Evolutionary conservation across 1,140 invertebrate species (phyloP).

Genomic region (Nasonia longicornis): DNA sequence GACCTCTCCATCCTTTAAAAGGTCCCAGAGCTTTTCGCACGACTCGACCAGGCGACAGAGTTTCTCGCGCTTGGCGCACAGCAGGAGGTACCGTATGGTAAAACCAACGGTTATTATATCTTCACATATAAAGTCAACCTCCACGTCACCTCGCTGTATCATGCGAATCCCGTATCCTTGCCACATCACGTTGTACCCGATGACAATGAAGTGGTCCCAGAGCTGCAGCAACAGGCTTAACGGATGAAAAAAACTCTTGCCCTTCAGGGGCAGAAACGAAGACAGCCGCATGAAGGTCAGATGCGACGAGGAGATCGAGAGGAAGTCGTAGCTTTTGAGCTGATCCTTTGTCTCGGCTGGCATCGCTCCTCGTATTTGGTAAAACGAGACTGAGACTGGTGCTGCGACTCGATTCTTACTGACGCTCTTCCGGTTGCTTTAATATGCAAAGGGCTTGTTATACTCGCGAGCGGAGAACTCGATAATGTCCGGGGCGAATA

Average conservation of each 20-base stretch:
- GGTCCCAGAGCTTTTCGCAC: not conserved
- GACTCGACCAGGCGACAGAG: not conserved
- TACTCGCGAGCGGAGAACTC: not conserved
- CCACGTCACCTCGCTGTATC: not conserved
- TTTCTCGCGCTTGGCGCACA: not conserved
- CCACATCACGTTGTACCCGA: not conserved
- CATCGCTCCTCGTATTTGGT: not conserved
- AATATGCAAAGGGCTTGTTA: not conserved
- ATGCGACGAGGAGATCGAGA: not conserved
- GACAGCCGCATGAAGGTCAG: not conserved
- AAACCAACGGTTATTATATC: not conserved
- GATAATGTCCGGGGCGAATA: not conserved
- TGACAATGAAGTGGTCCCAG: not conserved
- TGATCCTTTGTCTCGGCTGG: not conserved
- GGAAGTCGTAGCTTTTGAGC: not conserved
- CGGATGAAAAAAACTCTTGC: too few species aligned
- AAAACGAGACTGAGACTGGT: not conserved
- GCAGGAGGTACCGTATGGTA: not conserved
- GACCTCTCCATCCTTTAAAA: not conserved
- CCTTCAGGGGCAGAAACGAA: not conserved
- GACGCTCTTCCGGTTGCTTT: not conserved
- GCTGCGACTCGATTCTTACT: not conserved
- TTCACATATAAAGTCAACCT: not conserved
- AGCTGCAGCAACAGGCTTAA: too few species aligned
- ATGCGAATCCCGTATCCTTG: not conserved